Conservation (phyloP, 2,113 vertebrate species). For the Fulmarus glacialis region DNA sequence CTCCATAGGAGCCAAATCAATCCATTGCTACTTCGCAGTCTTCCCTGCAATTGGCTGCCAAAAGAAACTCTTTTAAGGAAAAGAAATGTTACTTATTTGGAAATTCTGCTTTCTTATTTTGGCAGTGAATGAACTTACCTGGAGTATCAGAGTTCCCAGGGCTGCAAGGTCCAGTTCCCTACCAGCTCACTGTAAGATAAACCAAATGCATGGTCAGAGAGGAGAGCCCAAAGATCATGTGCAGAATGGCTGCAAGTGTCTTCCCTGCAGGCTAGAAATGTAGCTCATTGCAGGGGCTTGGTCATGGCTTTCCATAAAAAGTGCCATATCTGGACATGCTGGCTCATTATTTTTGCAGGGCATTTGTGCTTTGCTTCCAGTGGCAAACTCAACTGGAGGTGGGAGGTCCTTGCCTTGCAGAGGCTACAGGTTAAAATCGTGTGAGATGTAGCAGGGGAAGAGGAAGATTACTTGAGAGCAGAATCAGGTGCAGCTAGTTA, state of each 20-base stretch:
- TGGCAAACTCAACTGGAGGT: background rate
- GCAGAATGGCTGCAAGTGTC: background rate
- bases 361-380: background rate
- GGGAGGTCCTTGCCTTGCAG: background rate
- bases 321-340: background rate
- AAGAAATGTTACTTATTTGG: background rate
- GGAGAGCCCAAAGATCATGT: background rate
- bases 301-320: background rate
- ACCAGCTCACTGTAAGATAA: background rate
- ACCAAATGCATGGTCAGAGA: background rate
- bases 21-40: background rate
- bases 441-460: background rate
- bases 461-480: background rate
- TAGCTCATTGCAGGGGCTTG: background rate
- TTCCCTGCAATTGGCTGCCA: background rate
- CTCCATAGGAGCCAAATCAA: constrained; percentile 10
- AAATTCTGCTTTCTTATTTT: background rate
- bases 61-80: background rate
- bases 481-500: background rate
- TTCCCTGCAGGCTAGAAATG: background rate
- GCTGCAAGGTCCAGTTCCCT: background rate
- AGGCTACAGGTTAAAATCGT: background rate
- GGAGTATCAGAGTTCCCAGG: background rate
- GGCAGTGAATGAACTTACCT: background rate
- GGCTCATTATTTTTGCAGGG: background rate